These are phyloP conservation scores for Gobiocypris rarus DNA, from an alignment of 2,113 vertebrate genomes.

Conservation along the genomic window DNA sequence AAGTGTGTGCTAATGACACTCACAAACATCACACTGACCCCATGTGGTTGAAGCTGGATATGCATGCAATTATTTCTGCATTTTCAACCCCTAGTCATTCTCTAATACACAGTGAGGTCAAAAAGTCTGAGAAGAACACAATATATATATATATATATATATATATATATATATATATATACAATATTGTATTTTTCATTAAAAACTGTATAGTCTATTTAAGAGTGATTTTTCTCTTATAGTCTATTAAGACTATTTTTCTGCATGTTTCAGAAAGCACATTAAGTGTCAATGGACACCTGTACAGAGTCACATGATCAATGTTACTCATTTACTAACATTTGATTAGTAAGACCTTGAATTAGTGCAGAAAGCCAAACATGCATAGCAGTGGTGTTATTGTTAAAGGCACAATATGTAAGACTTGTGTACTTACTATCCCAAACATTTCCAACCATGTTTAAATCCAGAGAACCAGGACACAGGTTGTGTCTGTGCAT, in stretches of 20 bases:
- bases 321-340: not conserved
- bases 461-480: too few relatives aligned
- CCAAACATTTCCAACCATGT: too few relatives aligned
- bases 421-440: too few relatives aligned
- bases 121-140: not conserved
- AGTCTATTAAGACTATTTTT: too few relatives aligned
- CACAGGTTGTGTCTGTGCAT: too few relatives aligned
- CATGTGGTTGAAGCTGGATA: conserved; percentile 60
- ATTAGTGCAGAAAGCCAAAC: not conserved
- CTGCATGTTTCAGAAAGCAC: not conserved
- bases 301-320: not conserved
- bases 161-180: too few relatives aligned
- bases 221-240: too few relatives aligned
- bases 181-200: too few relatives aligned
- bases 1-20: not conserved
- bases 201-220: too few relatives aligned
- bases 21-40: conserved; percentile 47
- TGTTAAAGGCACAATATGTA: not conserved
- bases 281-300: not conserved
- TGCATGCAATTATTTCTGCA: not conserved
- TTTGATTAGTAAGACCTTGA: not conserved
- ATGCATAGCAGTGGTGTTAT: not conserved
- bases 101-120: not conserved
- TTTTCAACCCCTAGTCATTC: not conserved
- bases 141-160: too few relatives aligned